Evolutionary conservation across 2,888 invertebrate species (phyloP), one percentile per base, ranked within the genome.

Genomic region (Cerastis rubricosa): DNA sequence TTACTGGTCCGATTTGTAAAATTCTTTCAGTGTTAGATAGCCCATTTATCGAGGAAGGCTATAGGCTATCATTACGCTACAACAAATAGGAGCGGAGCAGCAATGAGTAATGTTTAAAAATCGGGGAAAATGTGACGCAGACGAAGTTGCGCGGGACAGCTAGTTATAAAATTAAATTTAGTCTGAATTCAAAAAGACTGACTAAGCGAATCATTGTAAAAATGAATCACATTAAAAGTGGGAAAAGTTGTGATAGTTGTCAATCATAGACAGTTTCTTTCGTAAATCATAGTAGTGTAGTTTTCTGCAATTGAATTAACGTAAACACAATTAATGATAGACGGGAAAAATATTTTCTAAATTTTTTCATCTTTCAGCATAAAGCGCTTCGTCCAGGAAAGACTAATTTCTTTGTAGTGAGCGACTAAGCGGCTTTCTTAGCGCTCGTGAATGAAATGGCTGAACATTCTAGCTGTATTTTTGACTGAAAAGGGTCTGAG

Each of bases 381-480:
- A 35, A 65, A 74, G 74, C 75, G 75, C 81, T 81, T 17, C 25
- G 12, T 25, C 19, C 8, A 14, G 17, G 12, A 81, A 78, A 81
- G 81, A 74, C 65, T 74, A 81, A 74, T 81, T 74, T 81, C 65
- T 78, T 81, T 78, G 74, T 74, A 17, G 14, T 51, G 12, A 25
- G 74, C 81, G 57, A 49, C 40, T 49, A 74, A 81, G 54, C 54
- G n/a, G 64, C 54, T 78, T 78, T 81, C 49, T 49, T 49, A 11
- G 17, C 3, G 22, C 54, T 63, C 2, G 45, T 47, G 49, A 80
- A 59, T 25, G 22, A 65, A 75, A 57, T n/a, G 49, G 25, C 29
- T 72, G 54, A n/a, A 19, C 73, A 17, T 61, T 45, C 71, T 25
- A 35, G 59, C 43, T 43, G 43, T 61, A 25, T 57, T 78, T 45